Evolutionary conservation across 2,888 invertebrate genomes (phyloP), one percentile per base, ranked within the genome.

Genomic region (Notodonta ziczac): DNA sequence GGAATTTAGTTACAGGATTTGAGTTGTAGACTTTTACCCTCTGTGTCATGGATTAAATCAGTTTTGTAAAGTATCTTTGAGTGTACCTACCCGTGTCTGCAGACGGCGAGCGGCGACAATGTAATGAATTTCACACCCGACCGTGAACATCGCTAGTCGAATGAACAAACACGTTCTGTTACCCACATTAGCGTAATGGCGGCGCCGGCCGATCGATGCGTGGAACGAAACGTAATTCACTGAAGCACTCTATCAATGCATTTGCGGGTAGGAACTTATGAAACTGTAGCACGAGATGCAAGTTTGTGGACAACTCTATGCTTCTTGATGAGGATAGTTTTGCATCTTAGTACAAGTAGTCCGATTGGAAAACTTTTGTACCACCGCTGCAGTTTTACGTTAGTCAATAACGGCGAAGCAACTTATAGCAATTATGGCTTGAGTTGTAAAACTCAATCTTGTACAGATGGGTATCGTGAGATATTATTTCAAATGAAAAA

Each of bases 151-250:
- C 14, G 7, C 50, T 16, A 16, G 16, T 9, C 7, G 16, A 50
- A 14, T 16, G 16, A 50, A 14, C 16, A 14, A 50, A 50, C 16
- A 52, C 32, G n/a, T 46, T 46, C 46, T n/a, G 51, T 50, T 51
- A 12, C 14, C 10, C 12, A 50, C 54, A 57, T 57, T 61, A 63
- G 56, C 12, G 56, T 57, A 57, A 70, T 61, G 56, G 61, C 40
- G 13, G 44, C 48, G 56, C 61, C 3, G 39, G 8, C 5, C 39
- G 42, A 8, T 42, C 42, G 42, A 10, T 10, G 42, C 42, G 46
- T 4, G 46, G 5, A 46, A 46, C 46, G 46, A n/a, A 46, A 46
- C 46, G 46, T 46, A n/a, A 46, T n/a, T 46, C 46, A n/a, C 46
- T 46, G n/a, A n/a, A 46, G 46, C 6, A n/a, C 5, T 13, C 5